Base-by-base conservation (phyloP, 2,888 invertebrate genomes). In the Lithophane socia region DNA sequence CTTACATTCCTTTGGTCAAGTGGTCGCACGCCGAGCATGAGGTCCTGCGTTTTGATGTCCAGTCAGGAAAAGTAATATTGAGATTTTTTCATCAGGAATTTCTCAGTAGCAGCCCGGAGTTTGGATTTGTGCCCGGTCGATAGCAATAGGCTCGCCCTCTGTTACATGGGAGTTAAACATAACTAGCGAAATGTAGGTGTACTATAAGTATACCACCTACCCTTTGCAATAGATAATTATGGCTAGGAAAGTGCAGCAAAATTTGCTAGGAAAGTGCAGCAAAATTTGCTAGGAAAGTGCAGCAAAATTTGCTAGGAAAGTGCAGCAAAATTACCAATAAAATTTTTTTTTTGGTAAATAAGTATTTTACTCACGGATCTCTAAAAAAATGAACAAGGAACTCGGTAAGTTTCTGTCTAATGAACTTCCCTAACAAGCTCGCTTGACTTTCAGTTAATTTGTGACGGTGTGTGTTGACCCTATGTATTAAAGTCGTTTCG, bases 401-500 rank as follows among this genome's bases (percentile, higher is more conserved):
- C 58, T 85, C 67, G 24, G 68, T 80, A 84, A 80, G 77, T 82
- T 87, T 60, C 68, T 52, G 61, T 79, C 72, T 79, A 86, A 86
- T 78, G 82, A 87, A 87, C 68, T 87, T 87, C 68, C 21, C 47
- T 87, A 87, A 87, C 86, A 87, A 87, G 87, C 79, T 85, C 37
- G 68, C 80, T 86, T 76, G 72, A 86, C 75, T 85, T 80, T 75
- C 79, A 85, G 85, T 86, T 80, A 81, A 87, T 87, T 87, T 82
- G 81, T 79, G 49, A 80, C 75, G 75, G 77, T 77, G 82, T 75
- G 44, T 83, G 78, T 82, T 84, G 82, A 78, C 85, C 74, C 16
- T 70, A 29, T 29, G 69, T 66, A 77, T 83, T 77, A 78, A 24
- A 37, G 49, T 37, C 37, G 63, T 68, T 68, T n/a, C 72, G 66